Percentiles rank a stretch among this genome's conserved stretches.
phyloP scores from a whole-genome alignment of 53 echinoderm and acorn worm genomes.

The Temnopleurus reevesii region DNA sequence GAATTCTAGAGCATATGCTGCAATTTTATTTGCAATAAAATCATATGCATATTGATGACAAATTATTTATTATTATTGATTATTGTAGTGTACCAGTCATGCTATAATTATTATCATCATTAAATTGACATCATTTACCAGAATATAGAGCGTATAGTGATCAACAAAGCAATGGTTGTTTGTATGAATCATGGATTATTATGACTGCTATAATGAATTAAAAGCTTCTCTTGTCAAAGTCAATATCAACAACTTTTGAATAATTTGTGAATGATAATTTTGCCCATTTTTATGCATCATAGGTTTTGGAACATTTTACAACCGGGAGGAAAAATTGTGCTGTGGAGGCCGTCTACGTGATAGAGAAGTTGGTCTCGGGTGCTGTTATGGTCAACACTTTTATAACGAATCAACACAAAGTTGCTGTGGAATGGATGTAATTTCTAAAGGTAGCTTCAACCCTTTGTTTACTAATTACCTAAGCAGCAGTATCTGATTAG shows the following conservation, averaged over 20 bases:
- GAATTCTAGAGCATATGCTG: too few species aligned
- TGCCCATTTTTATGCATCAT: not conserved
- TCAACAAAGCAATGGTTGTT: too few species aligned
- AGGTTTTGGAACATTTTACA: not conserved
- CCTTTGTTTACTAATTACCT: not conserved
- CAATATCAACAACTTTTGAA: not conserved
- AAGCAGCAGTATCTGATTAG: not conserved
- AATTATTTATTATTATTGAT: too few species aligned
- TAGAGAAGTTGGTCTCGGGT: not conserved
- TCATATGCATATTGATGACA: too few species aligned
- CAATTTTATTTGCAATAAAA: too few species aligned
- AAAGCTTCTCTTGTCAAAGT: too few species aligned
- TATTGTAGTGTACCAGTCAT: too few species aligned
- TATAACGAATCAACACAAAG: not conserved
- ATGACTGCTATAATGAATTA: too few species aligned
- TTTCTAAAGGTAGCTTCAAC: not conserved
- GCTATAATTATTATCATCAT: too few species aligned
- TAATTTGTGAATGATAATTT: not conserved
- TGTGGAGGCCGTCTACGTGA: not conserved
- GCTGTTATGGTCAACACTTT: not conserved
- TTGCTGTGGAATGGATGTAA: conserved; percentile 4
- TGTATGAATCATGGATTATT: too few species aligned
- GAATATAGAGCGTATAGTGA: too few species aligned
- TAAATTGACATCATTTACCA: too few species aligned
- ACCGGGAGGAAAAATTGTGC: not conserved